phyloP scores from a whole-genome alignment of 2,888 invertebrate species.

The Leistus spinibarbis region DNA sequence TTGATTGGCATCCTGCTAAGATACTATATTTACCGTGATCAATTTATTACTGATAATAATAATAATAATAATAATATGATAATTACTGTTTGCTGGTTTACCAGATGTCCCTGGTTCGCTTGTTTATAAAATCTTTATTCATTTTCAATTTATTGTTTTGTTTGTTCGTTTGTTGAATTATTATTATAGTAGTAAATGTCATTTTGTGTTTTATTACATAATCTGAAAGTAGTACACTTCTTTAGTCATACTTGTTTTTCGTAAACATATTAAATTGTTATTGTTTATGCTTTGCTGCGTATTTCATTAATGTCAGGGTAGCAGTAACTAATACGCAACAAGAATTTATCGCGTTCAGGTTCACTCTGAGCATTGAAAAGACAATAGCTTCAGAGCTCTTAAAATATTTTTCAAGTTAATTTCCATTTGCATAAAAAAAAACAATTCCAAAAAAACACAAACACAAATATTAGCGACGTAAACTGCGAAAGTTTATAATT shows the following conservation, averaged over 20 bases:
- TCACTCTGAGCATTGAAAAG: too few relatives aligned
- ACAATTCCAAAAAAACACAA: too few relatives aligned
- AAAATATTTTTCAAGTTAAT: too few relatives aligned
- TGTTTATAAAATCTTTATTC: not conserved
- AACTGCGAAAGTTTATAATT: too few relatives aligned
- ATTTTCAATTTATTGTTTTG: constrained; percentile 5
- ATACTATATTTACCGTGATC: not conserved
- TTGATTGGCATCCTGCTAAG: not conserved
- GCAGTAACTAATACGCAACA: too few relatives aligned
- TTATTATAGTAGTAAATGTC: not conserved
- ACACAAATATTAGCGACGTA: too few relatives aligned
- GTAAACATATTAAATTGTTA: not conserved
- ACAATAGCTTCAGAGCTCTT: too few relatives aligned
- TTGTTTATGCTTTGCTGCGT: not conserved
- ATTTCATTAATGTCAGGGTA: not conserved
- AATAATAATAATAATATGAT: not conserved
- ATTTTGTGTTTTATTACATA: not conserved
- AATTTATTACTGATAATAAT: not conserved
- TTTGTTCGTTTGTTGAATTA: not conserved
- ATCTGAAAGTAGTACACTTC: not conserved
- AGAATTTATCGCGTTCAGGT: too few relatives aligned
- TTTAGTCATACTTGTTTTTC: not conserved
- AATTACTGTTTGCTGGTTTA: not conserved
- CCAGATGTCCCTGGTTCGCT: not conserved
- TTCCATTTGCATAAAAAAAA: too few relatives aligned